Percentiles rank a stretch among this genome's conserved stretches.
These are phyloP conservation scores for Ypsolopha sequella DNA, from an alignment of 2,888 invertebrate species.

Conservation along the genomic window DNA sequence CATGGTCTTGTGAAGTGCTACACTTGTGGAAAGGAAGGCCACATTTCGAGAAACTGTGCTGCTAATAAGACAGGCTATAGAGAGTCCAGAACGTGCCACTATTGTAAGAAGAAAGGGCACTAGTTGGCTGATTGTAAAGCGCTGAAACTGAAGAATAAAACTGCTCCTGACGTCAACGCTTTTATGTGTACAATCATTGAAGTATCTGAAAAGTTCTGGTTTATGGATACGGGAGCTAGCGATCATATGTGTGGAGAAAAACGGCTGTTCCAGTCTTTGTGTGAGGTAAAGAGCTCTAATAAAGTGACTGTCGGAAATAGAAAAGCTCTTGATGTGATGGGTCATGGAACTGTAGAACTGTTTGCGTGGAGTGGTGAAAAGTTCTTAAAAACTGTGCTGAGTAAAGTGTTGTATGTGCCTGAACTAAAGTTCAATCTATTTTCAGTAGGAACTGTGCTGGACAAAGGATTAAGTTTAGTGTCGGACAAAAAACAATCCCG, in stretches of 20 bases:
- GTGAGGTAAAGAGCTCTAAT: conserved; percentile 7
- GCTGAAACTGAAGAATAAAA: background rate
- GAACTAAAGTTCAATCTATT: conserved; percentile 14
- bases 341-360: conserved; percentile 3
- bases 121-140: background rate
- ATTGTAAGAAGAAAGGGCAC: background rate
- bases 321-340: background rate
- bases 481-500: too few relatives aligned
- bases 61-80: too few relatives aligned
- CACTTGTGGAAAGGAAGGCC: conserved; percentile 2
- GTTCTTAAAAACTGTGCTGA: background rate
- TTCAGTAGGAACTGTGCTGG: conserved; percentile 12
- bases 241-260: conserved; percentile 15
- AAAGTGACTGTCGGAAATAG: background rate
- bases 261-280: background rate
- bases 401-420: background rate
- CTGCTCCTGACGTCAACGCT: background rate
- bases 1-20: background rate
- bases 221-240: conserved; percentile 4
- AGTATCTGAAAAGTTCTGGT: background rate
- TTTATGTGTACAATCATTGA: background rate
- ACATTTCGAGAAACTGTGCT: conserved; percentile 3
- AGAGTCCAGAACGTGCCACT: background rate
- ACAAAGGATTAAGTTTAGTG: too few relatives aligned
- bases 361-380: conserved; percentile 3